These are phyloP conservation scores for Chrysogorgia sp. DNA, from an alignment of 92 coral and sea anemone species.

Conservation along the genomic window DNA sequence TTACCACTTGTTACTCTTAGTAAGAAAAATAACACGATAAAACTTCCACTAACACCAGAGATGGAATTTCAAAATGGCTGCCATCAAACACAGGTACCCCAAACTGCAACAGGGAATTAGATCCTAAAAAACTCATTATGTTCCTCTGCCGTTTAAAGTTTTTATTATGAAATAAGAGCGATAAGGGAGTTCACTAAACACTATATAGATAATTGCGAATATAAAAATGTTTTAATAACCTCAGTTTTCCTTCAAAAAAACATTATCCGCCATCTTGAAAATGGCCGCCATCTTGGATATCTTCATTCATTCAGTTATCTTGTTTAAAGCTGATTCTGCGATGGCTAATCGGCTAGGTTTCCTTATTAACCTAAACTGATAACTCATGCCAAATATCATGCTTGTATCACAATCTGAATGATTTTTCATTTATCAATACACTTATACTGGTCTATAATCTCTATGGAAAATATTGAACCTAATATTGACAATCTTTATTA, in stretches of 20 bases:
- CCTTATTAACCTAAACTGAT: neutral
- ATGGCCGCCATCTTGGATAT: no score
- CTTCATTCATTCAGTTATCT: neutral
- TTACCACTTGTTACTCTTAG: neutral
- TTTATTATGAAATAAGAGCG: conserved; percentile 17
- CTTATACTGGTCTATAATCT: no score
- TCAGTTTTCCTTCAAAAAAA: neutral
- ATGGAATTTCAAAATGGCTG: conserved; percentile 19
- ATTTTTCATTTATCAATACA: neutral
- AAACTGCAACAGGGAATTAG: conserved; percentile 16
- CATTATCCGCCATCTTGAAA: conserved; percentile 4
- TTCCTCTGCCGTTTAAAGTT: conserved; percentile 21
- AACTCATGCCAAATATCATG: conserved; percentile 2
- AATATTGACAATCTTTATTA: no score
- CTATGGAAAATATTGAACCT: no score
- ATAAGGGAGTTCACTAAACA: conserved; percentile 14
- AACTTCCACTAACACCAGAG: conserved; percentile 15
- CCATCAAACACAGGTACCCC: conserved; percentile 20
- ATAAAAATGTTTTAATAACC: neutral
- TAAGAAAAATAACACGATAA: conserved; percentile 18
- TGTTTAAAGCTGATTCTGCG: neutral
- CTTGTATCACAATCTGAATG: conserved; percentile 10
- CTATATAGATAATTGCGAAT: neutral
- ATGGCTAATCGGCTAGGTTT: neutral
- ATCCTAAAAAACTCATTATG: neutral